Base-by-base conservation (phyloP, 2,113 vertebrate genomes). In the Stercorarius parasiticus region DNA sequence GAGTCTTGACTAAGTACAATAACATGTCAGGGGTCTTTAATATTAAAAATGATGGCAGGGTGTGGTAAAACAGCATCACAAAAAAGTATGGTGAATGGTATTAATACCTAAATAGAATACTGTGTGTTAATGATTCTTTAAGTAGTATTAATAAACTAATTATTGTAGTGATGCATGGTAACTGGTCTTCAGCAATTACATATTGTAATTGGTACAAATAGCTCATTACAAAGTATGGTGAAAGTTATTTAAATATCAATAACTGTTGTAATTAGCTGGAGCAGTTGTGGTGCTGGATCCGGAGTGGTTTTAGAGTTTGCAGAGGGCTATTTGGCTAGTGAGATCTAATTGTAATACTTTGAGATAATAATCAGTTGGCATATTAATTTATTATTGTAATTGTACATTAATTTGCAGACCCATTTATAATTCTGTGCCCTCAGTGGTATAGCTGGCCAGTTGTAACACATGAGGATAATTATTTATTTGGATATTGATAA, bases 271-370 rank as follows among this genome's bases (percentile, higher is more conserved):
- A n/a, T 30, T 30, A 36, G 43, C 62, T 59, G 38, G 15, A 18
- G 13, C 34, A 42, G 26, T 18, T 49, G 55, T 18, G 26, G 4
- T 34, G 55, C 10, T 34, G 34, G 50, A 20, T 47, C 18, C 34
- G 3, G 34, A 5, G 8, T 62, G 65, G 32, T 45, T 45, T 15
- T 8, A n/a, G 47, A 3, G 71, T 4, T 6, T 59, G 59, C 26
- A 55, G 47, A 8, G 0, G 0, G 14, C 3, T 64, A 5, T 36
- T 53, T 38, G 77, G 55, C 52, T 72, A 1, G 26, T 34, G 27
- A 17, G 14, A 16, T 2, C 38, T 21, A n/a, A 43, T 58, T 56
- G 15, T 43, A 56, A n/a, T 43, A 27, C 12, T 43, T 56, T 5
- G 7, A 19, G 38, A 26, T 43, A 74, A 19, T 56, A 6, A 34